A percentile compares a stretch with the other conserved stretches of the same genome.
These are phyloP conservation scores for Tridacna crocea DNA, from an alignment of 2,888 invertebrate genomes.

Conservation along the genomic window DNA sequence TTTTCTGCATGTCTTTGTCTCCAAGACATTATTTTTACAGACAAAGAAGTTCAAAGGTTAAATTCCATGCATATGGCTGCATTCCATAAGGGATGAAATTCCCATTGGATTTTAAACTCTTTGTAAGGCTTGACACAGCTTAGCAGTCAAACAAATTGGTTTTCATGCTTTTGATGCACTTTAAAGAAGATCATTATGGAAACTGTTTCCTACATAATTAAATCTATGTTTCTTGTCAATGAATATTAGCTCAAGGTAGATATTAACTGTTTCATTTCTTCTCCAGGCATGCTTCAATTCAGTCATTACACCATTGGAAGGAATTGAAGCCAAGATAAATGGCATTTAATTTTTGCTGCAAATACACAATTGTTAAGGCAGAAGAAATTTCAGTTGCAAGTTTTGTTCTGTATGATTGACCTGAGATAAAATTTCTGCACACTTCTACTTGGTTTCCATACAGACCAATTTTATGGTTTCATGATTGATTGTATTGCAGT, in stretches of 20 bases:
- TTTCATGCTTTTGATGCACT: neutral
- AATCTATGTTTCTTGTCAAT: neutral
- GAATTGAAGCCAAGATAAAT: too few species aligned
- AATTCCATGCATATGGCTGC: conserved; percentile 1
- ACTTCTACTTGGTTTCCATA: too few species aligned
- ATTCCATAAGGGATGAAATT: conserved; percentile 4
- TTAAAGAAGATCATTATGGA: neutral
- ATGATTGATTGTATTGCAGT: too few species aligned
- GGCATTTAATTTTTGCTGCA: too few species aligned
- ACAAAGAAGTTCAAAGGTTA: conserved; percentile 16
- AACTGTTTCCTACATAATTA: neutral
- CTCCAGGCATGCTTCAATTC: neutral
- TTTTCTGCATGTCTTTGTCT: neutral
- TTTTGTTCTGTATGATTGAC: too few species aligned
- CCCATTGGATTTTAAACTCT: neutral
- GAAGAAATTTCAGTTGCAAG: too few species aligned
- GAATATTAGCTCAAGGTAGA: neutral
- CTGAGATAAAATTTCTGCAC: too few species aligned
- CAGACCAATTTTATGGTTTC: too few species aligned
- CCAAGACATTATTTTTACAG: neutral
- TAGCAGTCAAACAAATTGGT: neutral
- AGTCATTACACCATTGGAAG: neutral
- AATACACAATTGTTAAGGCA: too few species aligned
- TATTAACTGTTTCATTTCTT: neutral
- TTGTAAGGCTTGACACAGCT: neutral